Conservation (phyloP, 2,888 invertebrate genomes). For the Lithophane socia region DNA sequence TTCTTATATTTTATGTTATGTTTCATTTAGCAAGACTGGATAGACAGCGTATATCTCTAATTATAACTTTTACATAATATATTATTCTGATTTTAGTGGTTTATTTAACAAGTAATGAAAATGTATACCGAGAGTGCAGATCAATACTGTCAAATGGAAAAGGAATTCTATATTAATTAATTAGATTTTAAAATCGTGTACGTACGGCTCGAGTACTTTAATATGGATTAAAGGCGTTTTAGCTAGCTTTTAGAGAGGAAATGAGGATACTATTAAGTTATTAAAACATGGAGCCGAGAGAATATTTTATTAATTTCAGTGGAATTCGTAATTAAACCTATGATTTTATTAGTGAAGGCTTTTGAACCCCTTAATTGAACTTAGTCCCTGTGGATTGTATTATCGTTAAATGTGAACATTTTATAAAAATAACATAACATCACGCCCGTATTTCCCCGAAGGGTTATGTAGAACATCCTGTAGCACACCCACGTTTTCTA, state of each 20-base stretch:
- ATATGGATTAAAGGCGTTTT: conserved; percentile 35
- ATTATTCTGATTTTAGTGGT: background rate
- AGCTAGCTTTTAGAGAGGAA: conserved; percentile 20
- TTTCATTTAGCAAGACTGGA: too few relatives aligned
- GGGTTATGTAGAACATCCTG: too few relatives aligned
- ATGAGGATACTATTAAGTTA: conserved; percentile 9
- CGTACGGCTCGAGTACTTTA: conserved; percentile 19
- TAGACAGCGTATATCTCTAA: background rate
- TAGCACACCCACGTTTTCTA: too few relatives aligned
- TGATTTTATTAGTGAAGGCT: background rate
- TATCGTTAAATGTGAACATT: background rate
- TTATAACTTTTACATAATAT: background rate
- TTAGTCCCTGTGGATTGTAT: background rate
- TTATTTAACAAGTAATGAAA: background rate
- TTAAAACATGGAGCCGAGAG: conserved; percentile 14
- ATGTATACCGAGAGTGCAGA: background rate
- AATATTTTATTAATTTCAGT: conserved; percentile 13
- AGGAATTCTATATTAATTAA: conserved; percentile 10
- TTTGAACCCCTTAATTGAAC: background rate
- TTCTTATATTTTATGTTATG: too few relatives aligned
- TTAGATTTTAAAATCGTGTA: conserved; percentile 28
- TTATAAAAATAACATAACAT: background rate
- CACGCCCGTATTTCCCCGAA: too few relatives aligned
- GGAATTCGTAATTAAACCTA: background rate
- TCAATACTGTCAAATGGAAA: conserved; percentile 18